A percentile compares a stretch with the other conserved stretches of the same genome.
Evolutionary conservation across 2,797 vertebrate genomes (phyloP).

Genomic region (Acrocephalus scirpaceus): DNA sequence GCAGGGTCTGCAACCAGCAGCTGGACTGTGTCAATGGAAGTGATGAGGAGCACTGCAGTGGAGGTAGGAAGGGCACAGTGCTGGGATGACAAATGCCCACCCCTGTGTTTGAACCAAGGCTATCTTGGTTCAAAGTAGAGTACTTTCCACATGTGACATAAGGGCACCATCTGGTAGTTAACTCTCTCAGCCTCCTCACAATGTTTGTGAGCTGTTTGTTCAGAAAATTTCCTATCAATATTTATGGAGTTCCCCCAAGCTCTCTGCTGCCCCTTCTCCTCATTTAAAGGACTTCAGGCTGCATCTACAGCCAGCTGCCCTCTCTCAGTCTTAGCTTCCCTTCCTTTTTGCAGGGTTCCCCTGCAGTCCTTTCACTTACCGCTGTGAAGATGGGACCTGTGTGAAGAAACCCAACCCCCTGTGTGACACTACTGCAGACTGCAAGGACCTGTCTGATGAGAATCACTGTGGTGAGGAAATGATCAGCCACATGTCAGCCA

Average conservation of each 20-base stretch:
- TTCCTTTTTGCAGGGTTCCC: slow-evolving; percentile 76
- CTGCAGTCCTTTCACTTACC: slow-evolving; percentile 88
- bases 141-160: not conserved
- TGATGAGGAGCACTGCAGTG: slow-evolving; percentile 85
- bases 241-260: not conserved
- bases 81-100: not conserved
- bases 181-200: not conserved
- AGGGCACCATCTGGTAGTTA: not conserved
- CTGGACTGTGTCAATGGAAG: slow-evolving; percentile 83
- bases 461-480: slow-evolving; percentile 84
- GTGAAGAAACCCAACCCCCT: slow-evolving; percentile 90
- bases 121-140: rapidly evolving
- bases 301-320: not conserved
- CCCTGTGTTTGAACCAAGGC: not conserved
- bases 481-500: rapidly evolving
- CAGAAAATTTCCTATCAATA: not conserved
- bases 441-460: slow-evolving; percentile 89
- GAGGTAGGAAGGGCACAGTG: slow-evolving; percentile 70
- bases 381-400: slow-evolving; percentile 87
- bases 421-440: slow-evolving; percentile 86
- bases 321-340: not conserved
- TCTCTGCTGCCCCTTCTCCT: not conserved
- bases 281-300: not conserved
- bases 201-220: not conserved
- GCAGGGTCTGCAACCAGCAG: slow-evolving; percentile 85